A percentile compares a stretch with the other conserved stretches of the same genome.
Evolutionary conservation across 2,888 invertebrate species (phyloP).

Genomic region (Dascillus cervinus): DNA sequence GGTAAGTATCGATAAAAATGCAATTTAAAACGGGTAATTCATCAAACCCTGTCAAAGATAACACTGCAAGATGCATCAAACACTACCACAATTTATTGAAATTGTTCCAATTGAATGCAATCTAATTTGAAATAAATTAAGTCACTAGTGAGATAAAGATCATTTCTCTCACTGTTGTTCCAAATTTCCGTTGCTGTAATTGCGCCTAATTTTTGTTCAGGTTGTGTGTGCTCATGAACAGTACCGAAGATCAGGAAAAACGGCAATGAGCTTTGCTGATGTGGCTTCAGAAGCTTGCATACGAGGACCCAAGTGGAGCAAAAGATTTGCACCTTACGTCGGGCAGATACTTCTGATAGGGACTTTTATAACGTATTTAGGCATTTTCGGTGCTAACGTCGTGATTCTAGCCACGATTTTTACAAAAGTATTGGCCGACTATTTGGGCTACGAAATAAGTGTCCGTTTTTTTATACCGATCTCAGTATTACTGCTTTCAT

Average conservation of each 20-base stretch:
- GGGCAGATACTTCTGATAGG: too few relatives aligned
- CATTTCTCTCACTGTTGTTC: too few relatives aligned
- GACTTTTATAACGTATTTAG: conserved; percentile 88
- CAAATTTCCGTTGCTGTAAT: too few relatives aligned
- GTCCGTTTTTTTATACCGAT: conserved; percentile 60
- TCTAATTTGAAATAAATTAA: too few relatives aligned
- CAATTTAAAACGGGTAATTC: too few relatives aligned
- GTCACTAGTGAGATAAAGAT: too few relatives aligned
- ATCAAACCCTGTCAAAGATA: too few relatives aligned
- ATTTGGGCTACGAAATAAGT: conserved; percentile 46
- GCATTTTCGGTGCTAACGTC: conserved; percentile 95
- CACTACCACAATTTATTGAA: too few relatives aligned
- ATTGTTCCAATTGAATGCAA: too few relatives aligned
- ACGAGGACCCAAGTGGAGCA: conserved; percentile 65
- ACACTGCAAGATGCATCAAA: too few relatives aligned
- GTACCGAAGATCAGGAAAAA: conserved; percentile 61
- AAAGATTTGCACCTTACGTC: conserved; percentile 55
- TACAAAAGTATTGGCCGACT: conserved; percentile 58
- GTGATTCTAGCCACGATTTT: conserved; percentile 87
- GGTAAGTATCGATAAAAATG: conserved; percentile 57
- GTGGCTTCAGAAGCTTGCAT: conserved; percentile 74
- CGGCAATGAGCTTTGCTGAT: conserved; percentile 78
- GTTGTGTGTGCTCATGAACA: conserved; percentile 76
- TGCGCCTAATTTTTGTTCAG: conserved; percentile 50
- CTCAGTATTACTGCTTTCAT: conserved; percentile 65